These are phyloP conservation scores for Chionoecetes opilio DNA, from an alignment of 1,140 invertebrate species.

Conservation along the genomic window DNA sequence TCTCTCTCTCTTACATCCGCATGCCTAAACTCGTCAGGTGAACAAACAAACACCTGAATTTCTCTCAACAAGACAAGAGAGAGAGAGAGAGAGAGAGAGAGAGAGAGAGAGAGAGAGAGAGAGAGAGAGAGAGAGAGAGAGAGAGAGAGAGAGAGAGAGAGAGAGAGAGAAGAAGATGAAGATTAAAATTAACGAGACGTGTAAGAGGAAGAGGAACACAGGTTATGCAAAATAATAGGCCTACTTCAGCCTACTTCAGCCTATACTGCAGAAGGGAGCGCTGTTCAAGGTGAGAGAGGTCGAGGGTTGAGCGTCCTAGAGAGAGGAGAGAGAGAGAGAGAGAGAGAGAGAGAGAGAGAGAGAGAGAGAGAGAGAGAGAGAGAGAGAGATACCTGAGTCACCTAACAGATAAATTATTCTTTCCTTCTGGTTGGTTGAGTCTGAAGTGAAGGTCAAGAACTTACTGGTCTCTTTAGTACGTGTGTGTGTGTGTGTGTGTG, in stretches of 20 bases:
- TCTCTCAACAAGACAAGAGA: not conserved
- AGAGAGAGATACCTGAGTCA: not conserved
- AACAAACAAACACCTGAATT: no score
- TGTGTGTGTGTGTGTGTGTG: not conserved
- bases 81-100: not conserved
- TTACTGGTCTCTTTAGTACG: not conserved
- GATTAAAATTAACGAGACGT: not conserved
- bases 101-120: not conserved
- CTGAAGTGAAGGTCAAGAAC: not conserved
- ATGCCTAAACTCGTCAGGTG: no score
- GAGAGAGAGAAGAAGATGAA: not conserved
- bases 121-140: constrained; percentile 5
- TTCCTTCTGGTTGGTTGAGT: not conserved
- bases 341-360: not conserved
- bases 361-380: not conserved
- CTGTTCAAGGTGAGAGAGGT: constrained; percentile 15
- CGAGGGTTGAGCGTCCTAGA: no score
- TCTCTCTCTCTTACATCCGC: no score
- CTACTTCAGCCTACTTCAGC: not conserved
- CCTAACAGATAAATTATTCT: not conserved
- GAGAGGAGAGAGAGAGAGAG: not conserved
- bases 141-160: not conserved
- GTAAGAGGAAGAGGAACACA: not conserved
- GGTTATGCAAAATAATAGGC: not conserved
- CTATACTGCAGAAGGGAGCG: not conserved